Percentiles rank a stretch among this genome's conserved stretches.
These are phyloP conservation scores for Ochlodes sylvanus DNA, from an alignment of 2,888 invertebrate species.

Conservation along the genomic window DNA sequence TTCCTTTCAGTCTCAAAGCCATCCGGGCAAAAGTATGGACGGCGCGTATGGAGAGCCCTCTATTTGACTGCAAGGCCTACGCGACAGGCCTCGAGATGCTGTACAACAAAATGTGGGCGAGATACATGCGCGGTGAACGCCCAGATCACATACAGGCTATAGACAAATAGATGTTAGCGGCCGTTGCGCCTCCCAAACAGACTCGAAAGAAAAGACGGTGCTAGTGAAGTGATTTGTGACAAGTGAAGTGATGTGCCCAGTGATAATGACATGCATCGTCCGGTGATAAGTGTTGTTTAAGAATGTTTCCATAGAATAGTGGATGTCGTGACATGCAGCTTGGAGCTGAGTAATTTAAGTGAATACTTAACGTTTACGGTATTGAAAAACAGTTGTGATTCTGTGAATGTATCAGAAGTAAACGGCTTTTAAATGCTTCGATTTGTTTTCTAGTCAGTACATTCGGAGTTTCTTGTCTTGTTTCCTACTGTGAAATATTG, in stretches of 20 bases:
- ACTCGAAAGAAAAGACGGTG: conserved; percentile 55
- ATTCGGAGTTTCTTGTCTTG: conserved; percentile 44
- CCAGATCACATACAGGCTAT: conserved; percentile 91
- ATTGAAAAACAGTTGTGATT: conserved; percentile 3
- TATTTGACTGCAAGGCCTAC: conserved; percentile 98
- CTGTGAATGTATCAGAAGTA: conserved; percentile 11
- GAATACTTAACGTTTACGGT: conserved; percentile 18
- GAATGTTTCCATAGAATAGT: conserved; percentile 2
- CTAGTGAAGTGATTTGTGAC: conserved; percentile 44
- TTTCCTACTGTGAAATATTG: conserved; percentile 30
- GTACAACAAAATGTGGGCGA: conserved; percentile 96
- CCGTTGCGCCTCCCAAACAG: conserved; percentile 33
- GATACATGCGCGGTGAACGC: conserved; percentile 90
- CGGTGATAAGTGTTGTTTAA: conserved; percentile 15
- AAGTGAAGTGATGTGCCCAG: conserved; percentile 35
- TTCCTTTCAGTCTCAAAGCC: conserved; percentile 89
- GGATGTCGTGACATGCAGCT: neutral
- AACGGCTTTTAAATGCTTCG: conserved; percentile 36
- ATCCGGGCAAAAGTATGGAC: conserved; percentile 98
- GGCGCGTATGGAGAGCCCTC: conserved; percentile 94
- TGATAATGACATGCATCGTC: conserved; percentile 18
- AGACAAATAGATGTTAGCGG: conserved; percentile 62
- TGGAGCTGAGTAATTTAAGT: conserved; percentile 6
- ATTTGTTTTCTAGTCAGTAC: conserved; percentile 52
- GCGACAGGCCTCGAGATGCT: conserved; percentile 96